These are phyloP conservation scores for Chrysochloris asiatica DNA, from an alignment of 2,113 vertebrate genomes.

Conservation along the genomic window DNA sequence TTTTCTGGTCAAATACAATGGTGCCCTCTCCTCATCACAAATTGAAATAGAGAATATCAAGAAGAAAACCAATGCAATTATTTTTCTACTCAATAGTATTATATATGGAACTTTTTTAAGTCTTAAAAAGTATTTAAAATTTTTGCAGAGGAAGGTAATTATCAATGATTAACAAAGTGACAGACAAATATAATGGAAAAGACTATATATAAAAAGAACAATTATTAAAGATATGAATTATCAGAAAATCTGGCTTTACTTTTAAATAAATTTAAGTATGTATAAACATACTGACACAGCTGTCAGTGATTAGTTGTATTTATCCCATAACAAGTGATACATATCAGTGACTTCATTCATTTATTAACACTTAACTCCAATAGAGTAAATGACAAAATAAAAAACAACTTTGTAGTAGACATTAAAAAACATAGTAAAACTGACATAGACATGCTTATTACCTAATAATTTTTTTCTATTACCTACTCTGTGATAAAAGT, in stretches of 20 bases:
- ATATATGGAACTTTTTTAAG: not conserved
- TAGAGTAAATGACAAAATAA: slow-evolving; percentile 65
- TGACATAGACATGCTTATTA: slow-evolving; percentile 63
- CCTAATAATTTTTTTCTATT: slow-evolving; percentile 77
- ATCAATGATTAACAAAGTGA: slow-evolving; percentile 51
- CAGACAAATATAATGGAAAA: slow-evolving; percentile 52
- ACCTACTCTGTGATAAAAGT: slow-evolving; percentile 69
- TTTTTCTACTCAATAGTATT: slow-evolving; percentile 18
- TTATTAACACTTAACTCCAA: slow-evolving; percentile 65
- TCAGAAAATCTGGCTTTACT: not conserved
- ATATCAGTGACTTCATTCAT: slow-evolving; percentile 49
- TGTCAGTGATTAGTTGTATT: slow-evolving; percentile 47
- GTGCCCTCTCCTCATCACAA: not conserved
- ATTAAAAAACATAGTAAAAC: slow-evolving; percentile 70
- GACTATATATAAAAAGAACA: slow-evolving; percentile 15
- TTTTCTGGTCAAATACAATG: not conserved
- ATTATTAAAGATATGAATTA: slow-evolving; percentile 38
- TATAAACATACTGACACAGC: slow-evolving; percentile 9
- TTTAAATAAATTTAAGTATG: not conserved
- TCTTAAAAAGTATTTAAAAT: slow-evolving; percentile 18
- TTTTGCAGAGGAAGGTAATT: slow-evolving; percentile 52
- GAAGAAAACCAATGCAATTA: slow-evolving; percentile 45
- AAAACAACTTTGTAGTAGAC: slow-evolving; percentile 69
- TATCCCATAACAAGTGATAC: slow-evolving; percentile 47
- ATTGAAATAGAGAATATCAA: slow-evolving; percentile 39